phyloP scores from a whole-genome alignment of 2,888 invertebrate species.

The Harmothoe impar region DNA sequence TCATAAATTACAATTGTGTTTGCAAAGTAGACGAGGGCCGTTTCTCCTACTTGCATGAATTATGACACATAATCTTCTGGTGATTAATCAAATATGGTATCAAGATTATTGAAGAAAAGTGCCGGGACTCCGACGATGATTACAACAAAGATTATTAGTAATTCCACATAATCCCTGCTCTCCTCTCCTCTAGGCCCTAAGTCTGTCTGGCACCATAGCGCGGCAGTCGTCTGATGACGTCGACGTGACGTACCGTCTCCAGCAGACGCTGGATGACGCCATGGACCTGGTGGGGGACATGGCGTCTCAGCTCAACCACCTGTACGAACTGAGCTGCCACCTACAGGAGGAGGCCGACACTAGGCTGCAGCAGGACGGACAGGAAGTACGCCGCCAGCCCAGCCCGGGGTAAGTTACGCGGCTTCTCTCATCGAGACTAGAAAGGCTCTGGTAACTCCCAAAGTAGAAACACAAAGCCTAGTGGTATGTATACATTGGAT shows the following conservation, averaged over 20 bases:
- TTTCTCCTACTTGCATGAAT: too few relatives aligned
- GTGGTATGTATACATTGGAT: too few relatives aligned
- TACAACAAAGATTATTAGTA: too few relatives aligned
- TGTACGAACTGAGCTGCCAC: conserved; percentile 37
- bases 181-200: conserved; percentile 28
- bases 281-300: conserved; percentile 52
- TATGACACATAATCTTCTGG: too few relatives aligned
- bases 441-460: too few relatives aligned
- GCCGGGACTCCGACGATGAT: too few relatives aligned
- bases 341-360: neutral
- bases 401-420: conserved; percentile 29
- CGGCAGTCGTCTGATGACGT: conserved; percentile 53
- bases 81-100: too few relatives aligned
- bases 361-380: neutral
- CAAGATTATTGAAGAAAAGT: too few relatives aligned
- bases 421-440: neutral
- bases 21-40: too few relatives aligned
- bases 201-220: neutral
- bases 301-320: conserved; percentile 46
- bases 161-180: too few relatives aligned
- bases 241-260: conserved; percentile 47
- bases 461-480: too few relatives aligned
- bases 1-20: too few relatives aligned
- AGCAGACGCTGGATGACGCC: conserved; percentile 59
- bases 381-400: neutral